Conservation (phyloP, 2,797 vertebrate species). For the Anabacerthia variegaticeps region DNA sequence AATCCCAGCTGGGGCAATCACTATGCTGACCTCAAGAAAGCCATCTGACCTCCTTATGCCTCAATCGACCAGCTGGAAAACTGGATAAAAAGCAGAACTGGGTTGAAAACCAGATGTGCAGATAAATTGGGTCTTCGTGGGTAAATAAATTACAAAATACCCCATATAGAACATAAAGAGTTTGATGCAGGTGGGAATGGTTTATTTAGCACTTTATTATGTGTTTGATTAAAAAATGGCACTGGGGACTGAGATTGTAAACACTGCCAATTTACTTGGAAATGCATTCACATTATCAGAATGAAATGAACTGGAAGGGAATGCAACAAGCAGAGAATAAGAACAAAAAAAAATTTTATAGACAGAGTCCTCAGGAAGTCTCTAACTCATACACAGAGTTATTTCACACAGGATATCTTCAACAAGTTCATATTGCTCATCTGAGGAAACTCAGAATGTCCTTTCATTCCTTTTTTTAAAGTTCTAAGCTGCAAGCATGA, state of each 20-base stretch:
- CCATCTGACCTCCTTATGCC: conserved; percentile 57
- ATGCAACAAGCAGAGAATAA: conserved; percentile 23
- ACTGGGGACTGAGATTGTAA: conserved; percentile 35
- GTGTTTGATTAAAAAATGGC: conserved; percentile 68
- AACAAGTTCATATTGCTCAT: conserved; percentile 4
- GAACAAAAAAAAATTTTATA: background rate
- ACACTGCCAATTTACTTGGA: conserved; percentile 55
- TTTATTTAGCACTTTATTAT: conserved; percentile 69
- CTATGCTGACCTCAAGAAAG: conserved; percentile 36
- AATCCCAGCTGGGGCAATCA: conserved; percentile 35
- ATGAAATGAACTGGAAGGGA: conserved; percentile 57
- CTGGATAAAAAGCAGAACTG: conserved; percentile 46
- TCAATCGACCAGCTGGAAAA: conserved; percentile 57
- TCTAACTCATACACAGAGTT: background rate
- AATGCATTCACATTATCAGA: conserved; percentile 24
- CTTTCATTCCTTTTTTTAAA: background rate
- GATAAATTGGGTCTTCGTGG: conserved; percentile 58
- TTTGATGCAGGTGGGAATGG: conserved; percentile 64
- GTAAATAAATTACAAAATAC: conserved; percentile 66
- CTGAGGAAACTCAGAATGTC: conserved; percentile 9
- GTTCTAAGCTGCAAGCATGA: background rate
- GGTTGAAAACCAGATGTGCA: conserved; percentile 62
- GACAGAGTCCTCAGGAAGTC: conserved; percentile 26
- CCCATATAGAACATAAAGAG: background rate
- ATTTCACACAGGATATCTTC: conserved; percentile 50